These are phyloP conservation scores for Rhineura floridana DNA, from an alignment of 2,113 vertebrate species.

Conservation along the genomic window DNA sequence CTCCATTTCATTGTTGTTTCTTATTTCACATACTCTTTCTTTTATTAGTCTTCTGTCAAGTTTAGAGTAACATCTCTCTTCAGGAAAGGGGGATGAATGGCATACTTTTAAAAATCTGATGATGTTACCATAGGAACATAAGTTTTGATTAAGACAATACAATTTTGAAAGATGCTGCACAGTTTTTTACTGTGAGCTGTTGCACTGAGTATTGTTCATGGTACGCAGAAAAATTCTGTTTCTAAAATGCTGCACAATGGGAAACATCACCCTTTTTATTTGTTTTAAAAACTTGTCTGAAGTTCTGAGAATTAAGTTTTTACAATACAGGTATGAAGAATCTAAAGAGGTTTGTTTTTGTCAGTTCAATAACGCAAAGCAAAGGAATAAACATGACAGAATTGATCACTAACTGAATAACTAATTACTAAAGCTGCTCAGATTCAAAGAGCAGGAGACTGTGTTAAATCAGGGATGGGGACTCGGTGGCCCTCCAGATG, in stretches of 20 bases:
- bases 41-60: neutral
- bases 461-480: too few species aligned
- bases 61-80: constrained; percentile 8
- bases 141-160: neutral
- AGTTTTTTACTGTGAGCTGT: neutral
- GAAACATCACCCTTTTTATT: neutral
- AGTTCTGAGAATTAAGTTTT: neutral
- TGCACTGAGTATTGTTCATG: neutral
- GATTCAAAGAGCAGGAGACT: neutral
- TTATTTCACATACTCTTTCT: neutral
- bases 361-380: neutral
- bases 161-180: neutral
- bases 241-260: neutral
- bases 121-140: constrained; percentile 2
- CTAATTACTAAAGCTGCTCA: neutral
- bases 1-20: neutral
- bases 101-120: neutral
- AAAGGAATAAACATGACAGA: neutral
- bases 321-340: neutral
- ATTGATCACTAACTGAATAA: neutral
- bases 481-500: too few species aligned
- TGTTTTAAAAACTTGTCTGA: neutral
- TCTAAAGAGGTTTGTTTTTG: neutral
- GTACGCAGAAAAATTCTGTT: neutral
- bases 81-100: neutral